Evolutionary conservation across 2,888 invertebrate species (phyloP).

Genomic region (Euplagia quadripunctaria): DNA sequence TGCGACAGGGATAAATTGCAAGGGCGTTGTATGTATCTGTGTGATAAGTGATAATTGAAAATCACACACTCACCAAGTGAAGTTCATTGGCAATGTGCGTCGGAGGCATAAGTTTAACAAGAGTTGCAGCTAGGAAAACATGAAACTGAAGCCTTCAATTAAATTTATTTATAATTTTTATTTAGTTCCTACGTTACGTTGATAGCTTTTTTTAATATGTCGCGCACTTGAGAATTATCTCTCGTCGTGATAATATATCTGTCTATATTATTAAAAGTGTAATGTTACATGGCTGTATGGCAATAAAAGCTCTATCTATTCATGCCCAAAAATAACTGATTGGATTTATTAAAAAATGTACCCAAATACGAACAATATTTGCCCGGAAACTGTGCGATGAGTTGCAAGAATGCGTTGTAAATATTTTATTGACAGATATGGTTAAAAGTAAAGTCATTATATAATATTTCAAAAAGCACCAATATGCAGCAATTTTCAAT

Average conservation of each 20-base stretch:
- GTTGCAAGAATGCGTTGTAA: no score
- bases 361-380: not conserved
- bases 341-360: not conserved
- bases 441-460: no score
- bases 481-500: no score
- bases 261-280: not conserved
- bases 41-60: not conserved
- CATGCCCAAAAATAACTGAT: not conserved
- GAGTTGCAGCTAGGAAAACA: not conserved
- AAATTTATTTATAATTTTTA: not conserved
- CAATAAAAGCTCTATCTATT: not conserved
- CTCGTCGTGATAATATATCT: not conserved
- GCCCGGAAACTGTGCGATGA: not conserved
- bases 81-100: not conserved
- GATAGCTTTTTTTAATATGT: not conserved
- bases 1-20: slow-evolving; percentile 31
- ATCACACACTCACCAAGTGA: no score
- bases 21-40: slow-evolving; percentile 16
- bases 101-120: not conserved
- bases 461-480: no score
- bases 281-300: not conserved
- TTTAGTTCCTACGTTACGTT: not conserved
- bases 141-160: not conserved
- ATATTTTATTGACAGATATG: no score
- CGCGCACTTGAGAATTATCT: not conserved